Conservation (phyloP, 1,140 invertebrate genomes). For the Caenorhabditis briggsae region DNA sequence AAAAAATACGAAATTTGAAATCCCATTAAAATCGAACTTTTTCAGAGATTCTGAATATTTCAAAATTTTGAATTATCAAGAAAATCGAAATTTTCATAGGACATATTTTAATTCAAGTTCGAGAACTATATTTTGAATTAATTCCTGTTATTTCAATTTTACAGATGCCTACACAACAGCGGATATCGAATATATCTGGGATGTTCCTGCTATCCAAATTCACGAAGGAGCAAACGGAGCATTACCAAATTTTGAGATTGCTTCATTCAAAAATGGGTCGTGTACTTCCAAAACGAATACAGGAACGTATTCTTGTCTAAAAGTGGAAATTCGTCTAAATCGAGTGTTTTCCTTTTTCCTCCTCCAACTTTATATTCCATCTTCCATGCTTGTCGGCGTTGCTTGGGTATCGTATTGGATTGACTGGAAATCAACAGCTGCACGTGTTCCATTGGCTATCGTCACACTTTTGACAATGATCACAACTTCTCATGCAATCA, state of each 20-base stretch:
- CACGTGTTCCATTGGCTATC: conserved; percentile 68
- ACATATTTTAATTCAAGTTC: no score
- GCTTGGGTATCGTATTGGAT: conserved; percentile 79
- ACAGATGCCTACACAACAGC: conserved; percentile 93
- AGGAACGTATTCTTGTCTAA: conserved; percentile 87
- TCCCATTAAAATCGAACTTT: no score
- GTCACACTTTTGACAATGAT: conserved; percentile 70
- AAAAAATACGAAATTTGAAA: no score
- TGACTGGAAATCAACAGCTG: conserved; percentile 77
- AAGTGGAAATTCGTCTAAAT: conserved; percentile 93
- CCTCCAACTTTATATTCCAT: conserved; percentile 82
- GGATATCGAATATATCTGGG: conserved; percentile 91
- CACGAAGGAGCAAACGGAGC: conserved; percentile 79
- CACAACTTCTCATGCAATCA: conserved; percentile 68
- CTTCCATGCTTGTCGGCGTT: conserved; percentile 80
- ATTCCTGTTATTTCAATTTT: not conserved
- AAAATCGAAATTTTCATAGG: no score
- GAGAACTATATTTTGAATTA: no score
- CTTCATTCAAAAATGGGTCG: conserved; percentile 65
- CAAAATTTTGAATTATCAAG: no score
- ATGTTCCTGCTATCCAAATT: conserved; percentile 88
- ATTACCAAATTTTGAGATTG: conserved; percentile 68
- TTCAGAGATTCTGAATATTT: no score
- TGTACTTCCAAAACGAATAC: conserved; percentile 66
- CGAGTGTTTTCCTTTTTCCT: conserved; percentile 96